Conservation (phyloP, 2,113 vertebrate species). For the Leucoraja erinaceus region DNA sequence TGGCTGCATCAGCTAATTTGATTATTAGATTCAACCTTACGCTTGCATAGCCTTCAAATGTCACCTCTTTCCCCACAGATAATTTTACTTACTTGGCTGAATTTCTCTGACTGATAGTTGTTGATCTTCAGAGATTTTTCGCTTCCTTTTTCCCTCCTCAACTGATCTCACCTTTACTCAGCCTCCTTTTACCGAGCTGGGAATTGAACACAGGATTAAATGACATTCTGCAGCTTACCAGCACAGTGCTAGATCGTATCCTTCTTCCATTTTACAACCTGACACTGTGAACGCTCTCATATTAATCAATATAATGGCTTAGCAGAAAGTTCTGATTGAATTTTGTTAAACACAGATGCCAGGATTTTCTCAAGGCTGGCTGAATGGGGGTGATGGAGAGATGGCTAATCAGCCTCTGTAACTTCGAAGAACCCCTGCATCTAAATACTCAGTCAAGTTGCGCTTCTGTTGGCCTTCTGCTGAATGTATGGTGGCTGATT, state of each 20-base stretch:
- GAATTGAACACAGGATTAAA: background rate
- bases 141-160: background rate
- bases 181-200: background rate
- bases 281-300: background rate
- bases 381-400: background rate
- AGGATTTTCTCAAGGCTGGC: background rate
- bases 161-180: background rate
- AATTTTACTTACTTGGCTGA: background rate
- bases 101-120: background rate
- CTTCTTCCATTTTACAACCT: background rate
- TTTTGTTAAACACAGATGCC: background rate
- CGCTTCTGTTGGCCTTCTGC: background rate
- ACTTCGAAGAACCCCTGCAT: background rate
- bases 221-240: background rate
- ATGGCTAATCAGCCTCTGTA: background rate
- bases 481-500: background rate
- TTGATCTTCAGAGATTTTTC: background rate
- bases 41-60: background rate
- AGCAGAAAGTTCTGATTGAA: background rate
- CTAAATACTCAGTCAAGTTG: background rate
- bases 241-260: background rate
- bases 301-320: background rate
- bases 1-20: conserved; percentile 6
- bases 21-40: background rate
- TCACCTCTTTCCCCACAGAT: background rate